These are phyloP conservation scores for Limenitis camilla DNA, from an alignment of 2,888 invertebrate genomes.

Conservation along the genomic window DNA sequence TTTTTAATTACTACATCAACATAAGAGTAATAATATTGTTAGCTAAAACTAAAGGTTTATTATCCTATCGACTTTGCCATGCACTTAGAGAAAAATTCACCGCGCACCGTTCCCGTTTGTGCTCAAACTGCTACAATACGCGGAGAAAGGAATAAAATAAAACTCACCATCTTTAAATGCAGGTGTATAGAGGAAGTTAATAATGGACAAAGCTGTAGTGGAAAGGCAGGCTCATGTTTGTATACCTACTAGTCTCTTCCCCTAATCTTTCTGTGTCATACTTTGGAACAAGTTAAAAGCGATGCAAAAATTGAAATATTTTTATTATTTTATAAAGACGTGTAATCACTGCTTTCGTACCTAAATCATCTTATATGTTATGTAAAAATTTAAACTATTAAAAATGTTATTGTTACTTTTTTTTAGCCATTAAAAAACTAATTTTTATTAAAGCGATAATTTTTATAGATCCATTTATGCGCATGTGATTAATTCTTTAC, in stretches of 20 bases:
- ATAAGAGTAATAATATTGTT: too few relatives aligned
- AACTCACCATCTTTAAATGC: slow-evolving; percentile 55
- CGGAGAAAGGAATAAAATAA: slow-evolving; percentile 27
- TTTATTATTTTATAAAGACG: background rate
- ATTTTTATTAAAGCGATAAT: too few relatives aligned
- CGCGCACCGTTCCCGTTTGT: slow-evolving; percentile 17
- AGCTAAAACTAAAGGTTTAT: slow-evolving; percentile 10
- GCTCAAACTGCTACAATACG: slow-evolving; percentile 23
- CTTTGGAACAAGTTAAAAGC: slow-evolving; percentile 27
- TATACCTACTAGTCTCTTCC: slow-evolving; percentile 48
- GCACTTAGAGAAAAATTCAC: slow-evolving; percentile 21
- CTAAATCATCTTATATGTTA: too few relatives aligned
- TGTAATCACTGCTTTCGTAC: background rate
- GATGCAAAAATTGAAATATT: background rate
- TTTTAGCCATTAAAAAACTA: too few relatives aligned
- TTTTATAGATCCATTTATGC: too few relatives aligned
- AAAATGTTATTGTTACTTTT: too few relatives aligned
- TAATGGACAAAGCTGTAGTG: slow-evolving; percentile 59
- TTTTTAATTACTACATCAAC: too few relatives aligned
- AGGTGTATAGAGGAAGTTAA: slow-evolving; percentile 64
- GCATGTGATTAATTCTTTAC: too few relatives aligned
- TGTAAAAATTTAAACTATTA: too few relatives aligned
- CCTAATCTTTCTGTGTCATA: slow-evolving; percentile 51
- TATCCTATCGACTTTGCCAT: slow-evolving; percentile 17
- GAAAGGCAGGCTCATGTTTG: slow-evolving; percentile 55